phyloP scores from a whole-genome alignment of 2,888 invertebrate species.

The Noctua janthe region DNA sequence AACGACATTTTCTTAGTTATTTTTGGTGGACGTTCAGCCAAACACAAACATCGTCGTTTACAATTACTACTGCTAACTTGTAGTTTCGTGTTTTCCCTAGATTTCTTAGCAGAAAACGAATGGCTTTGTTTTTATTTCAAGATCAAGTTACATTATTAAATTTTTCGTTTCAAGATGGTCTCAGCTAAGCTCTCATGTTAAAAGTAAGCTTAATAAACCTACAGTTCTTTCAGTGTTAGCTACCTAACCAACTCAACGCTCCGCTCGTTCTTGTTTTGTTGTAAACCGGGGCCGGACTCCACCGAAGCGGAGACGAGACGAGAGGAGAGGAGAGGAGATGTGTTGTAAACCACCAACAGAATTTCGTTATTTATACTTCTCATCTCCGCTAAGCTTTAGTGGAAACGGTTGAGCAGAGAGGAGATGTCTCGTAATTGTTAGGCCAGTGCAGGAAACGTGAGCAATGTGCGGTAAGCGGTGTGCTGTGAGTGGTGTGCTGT shows the following conservation, averaged over 20 bases:
- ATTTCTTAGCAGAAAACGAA: constrained; percentile 9
- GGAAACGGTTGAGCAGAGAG: no score
- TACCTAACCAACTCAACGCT: not conserved
- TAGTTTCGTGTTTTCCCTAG: not conserved
- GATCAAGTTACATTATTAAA: not conserved
- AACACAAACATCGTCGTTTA: not conserved
- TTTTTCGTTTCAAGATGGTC: not conserved
- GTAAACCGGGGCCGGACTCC: not conserved
- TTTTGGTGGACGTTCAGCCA: not conserved
- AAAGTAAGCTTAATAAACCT: not conserved
- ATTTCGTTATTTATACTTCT: no score
- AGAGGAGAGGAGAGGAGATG: no score
- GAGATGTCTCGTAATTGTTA: no score
- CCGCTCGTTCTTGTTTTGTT: not conserved
- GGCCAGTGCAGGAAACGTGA: no score
- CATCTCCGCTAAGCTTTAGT: no score
- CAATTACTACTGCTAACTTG: not conserved
- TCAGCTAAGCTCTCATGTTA: not conserved
- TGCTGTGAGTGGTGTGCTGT: no score
- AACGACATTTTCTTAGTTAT: not conserved
- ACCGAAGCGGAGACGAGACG: no score
- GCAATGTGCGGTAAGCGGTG: no score
- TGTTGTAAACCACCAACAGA: no score
- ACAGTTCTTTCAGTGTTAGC: not conserved
- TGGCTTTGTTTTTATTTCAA: not conserved